Percentiles rank a stretch among this genome's conserved stretches.
Evolutionary conservation across 35 echinoderm and acorn worm species (phyloP).

Genomic region (Ophiothrix spiculata): DNA sequence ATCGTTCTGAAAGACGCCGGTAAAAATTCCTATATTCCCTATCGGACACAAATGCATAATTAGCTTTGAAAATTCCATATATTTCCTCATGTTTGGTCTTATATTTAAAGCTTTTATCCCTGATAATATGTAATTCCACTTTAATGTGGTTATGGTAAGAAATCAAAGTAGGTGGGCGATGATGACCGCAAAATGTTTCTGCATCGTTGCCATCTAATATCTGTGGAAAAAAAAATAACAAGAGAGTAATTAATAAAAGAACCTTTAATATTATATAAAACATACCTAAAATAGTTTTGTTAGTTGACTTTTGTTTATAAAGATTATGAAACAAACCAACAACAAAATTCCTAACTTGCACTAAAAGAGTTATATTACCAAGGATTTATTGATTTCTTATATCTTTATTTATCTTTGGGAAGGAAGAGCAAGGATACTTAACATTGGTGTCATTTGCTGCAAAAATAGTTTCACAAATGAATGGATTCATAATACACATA

Average conservation of each 20-base stretch:
- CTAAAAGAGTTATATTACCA: no score
- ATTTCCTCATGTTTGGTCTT: not conserved
- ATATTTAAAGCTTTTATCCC: not conserved
- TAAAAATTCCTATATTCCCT: not conserved
- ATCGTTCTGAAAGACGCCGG: not conserved
- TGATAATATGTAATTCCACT: conserved; percentile 8
- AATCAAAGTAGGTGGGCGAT: not conserved
- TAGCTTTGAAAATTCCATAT: conserved; percentile 2
- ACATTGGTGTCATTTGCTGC: no score
- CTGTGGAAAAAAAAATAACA: not conserved
- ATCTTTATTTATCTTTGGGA: no score
- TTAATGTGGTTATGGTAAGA: not conserved
- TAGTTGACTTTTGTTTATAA: no score
- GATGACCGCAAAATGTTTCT: not conserved
- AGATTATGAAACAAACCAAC: no score
- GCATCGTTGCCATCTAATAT: not conserved
- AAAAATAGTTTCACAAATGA: no score
- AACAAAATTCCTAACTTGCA: no score
- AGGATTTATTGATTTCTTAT: no score
- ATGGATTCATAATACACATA: no score
- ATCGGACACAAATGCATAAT: conserved; percentile 2
- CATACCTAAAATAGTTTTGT: no score
- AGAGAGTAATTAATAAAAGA: not conserved
- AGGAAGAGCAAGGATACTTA: no score
- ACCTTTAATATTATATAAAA: no score